These are phyloP conservation scores for Pedionomus torquatus DNA, from an alignment of 2,113 vertebrate genomes.

Conservation along the genomic window DNA sequence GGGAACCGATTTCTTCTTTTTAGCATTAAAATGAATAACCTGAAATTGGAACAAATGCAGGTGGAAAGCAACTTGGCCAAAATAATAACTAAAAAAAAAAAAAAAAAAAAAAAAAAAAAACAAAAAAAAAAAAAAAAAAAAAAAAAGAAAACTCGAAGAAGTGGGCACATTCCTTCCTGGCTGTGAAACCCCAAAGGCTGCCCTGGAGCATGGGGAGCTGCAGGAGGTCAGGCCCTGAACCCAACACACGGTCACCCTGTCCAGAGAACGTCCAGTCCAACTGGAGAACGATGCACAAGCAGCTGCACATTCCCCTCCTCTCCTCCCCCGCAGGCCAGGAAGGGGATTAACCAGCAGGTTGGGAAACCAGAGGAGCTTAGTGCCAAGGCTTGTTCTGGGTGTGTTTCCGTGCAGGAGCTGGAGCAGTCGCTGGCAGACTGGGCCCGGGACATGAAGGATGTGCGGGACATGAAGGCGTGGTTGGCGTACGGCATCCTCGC, in stretches of 20 bases:
- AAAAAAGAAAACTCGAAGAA: background rate
- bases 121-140: too few relatives aligned
- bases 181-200: rapidly evolving
- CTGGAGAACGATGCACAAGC: background rate
- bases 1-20: background rate
- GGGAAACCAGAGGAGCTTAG: slow-evolving; percentile 72
- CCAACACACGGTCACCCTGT: rapidly evolving
- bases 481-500: slow-evolving; percentile 82
- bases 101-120: background rate
- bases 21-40: background rate
- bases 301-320: slow-evolving; percentile 37
- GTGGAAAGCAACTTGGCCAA: background rate
- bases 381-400: slow-evolving; percentile 51
- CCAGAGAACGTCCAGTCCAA: background rate
- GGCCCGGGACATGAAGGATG: slow-evolving; percentile 81
- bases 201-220: background rate
- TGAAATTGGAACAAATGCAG: background rate
- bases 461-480: slow-evolving; percentile 82
- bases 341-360: slow-evolving; percentile 82
- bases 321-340: slow-evolving; percentile 80
- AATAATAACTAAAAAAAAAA: background rate
- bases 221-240: background rate
- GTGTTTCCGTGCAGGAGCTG: slow-evolving; percentile 88
- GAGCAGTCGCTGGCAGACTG: slow-evolving; percentile 86
- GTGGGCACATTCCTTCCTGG: rapidly evolving